Evolutionary conservation across 2,888 invertebrate genomes (phyloP).

Genomic region (Octodonta nipae): DNA sequence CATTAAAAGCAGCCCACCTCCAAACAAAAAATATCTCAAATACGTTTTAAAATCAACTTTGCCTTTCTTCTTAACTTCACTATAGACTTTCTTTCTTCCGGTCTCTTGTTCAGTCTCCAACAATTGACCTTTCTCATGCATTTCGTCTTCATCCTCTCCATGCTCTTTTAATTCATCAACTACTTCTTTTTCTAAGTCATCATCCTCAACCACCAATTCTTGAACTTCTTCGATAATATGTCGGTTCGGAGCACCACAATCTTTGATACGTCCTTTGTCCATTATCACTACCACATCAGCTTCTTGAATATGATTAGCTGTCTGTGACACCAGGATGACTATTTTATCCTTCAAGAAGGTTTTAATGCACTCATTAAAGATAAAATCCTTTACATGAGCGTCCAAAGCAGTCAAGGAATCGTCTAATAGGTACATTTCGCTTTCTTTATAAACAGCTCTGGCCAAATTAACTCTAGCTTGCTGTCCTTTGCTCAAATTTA

Average conservation of each 20-base stretch:
- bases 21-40: constrained; percentile 21
- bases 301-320: constrained; percentile 19
- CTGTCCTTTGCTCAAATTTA: constrained; percentile 49
- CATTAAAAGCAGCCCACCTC: constrained; percentile 22
- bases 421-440: constrained; percentile 26
- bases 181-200: constrained; percentile 8
- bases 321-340: constrained; percentile 25
- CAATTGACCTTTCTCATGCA: constrained; percentile 9
- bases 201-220: constrained; percentile 7
- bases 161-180: constrained; percentile 6
- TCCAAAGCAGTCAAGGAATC: constrained; percentile 26
- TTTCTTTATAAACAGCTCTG: constrained; percentile 24
- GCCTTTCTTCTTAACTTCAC: constrained; percentile 23
- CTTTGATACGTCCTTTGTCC: constrained; percentile 10
- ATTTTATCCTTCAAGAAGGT: constrained; percentile 23
- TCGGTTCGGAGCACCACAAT: constrained; percentile 7
- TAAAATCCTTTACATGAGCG: constrained; percentile 20
- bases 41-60: constrained; percentile 23
- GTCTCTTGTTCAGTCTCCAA: constrained; percentile 9
- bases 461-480: constrained; percentile 26
- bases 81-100: constrained; percentile 16
- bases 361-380: constrained; percentile 24
- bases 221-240: constrained; percentile 6
- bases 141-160: constrained; percentile 8
- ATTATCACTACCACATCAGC: constrained; percentile 20